phyloP scores from a whole-genome alignment of 92 coral and sea anemone genomes.

The Chrysogorgia sp. region DNA sequence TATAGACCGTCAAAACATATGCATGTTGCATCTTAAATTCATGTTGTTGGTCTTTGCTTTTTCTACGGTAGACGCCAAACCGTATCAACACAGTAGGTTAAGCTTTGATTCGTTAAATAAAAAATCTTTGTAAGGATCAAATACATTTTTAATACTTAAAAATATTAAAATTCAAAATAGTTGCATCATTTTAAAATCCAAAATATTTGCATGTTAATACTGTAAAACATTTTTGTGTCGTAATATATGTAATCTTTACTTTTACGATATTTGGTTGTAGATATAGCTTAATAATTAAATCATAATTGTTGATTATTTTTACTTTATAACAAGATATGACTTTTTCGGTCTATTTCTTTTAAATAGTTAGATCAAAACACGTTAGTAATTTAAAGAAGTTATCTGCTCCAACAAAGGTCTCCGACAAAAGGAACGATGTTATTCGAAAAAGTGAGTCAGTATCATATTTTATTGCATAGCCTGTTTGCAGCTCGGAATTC shows the following conservation, averaged over 20 bases:
- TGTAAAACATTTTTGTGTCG: too few species aligned
- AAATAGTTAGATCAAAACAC: not conserved
- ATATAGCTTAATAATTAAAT: too few species aligned
- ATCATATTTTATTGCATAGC: not conserved
- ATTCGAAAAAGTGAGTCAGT: slow-evolving; percentile 29
- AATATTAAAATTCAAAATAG: too few species aligned
- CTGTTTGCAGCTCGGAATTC: too few species aligned
- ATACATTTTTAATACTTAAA: too few species aligned
- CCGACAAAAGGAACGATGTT: slow-evolving; percentile 35
- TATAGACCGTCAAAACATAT: too few species aligned
- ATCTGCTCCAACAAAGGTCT: not conserved
- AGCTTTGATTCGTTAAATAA: not conserved
- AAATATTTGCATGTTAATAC: too few species aligned
- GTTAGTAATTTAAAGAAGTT: not conserved
- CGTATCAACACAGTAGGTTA: not conserved
- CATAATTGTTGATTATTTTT: not conserved
- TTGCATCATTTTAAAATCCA: too few species aligned
- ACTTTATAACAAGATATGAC: not conserved
- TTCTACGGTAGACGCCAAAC: not conserved
- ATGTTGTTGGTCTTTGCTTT: not conserved
- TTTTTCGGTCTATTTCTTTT: not conserved
- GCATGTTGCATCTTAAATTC: too few species aligned
- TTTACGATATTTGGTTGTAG: too few species aligned
- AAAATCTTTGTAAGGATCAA: too few species aligned
- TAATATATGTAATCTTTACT: too few species aligned